Base-by-base conservation (phyloP, 1,140 invertebrate genomes). In the Gryon sp. region DNA sequence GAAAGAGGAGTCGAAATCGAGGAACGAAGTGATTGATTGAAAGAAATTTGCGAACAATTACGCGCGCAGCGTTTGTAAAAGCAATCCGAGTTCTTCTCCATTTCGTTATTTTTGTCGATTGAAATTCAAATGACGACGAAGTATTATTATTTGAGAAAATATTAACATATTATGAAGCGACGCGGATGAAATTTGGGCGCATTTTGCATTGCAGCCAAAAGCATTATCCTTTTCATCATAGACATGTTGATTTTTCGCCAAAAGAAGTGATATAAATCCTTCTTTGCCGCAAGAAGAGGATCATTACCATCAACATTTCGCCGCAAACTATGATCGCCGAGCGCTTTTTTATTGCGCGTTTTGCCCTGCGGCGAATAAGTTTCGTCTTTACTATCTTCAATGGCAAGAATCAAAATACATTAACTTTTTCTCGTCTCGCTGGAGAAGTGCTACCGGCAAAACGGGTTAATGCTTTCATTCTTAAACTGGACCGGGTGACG, bases 381-480 rank as follows among this genome's bases (percentile, higher is more conserved):
- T 59, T 4, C 16, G n/a, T n/a, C 48, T 34, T 26, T n/a, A 12
- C 68, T 40, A 63, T 73, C 52, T 74, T n/a, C 52, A 74, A 74
- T 74, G 40, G 38, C 1, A 28, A n/a, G 69, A 65, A 74, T 48
- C 36, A 66, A 66, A 66, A 74, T 48, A 74, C 52, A 66, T 74
- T 66, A 74, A 66, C 60, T 60, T 74, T 74, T 66, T 74, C 60
- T 52, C 28, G 43, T 43, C 43, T 41, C 40, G 40, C 43, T 68
- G 12, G 30, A 38, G 41, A 65, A 65, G 52, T 30, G 60, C 70
- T 73, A 66, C 60, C 53, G 70, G 53, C 70, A 4, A 52, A 66
- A 65, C 60, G 26, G 52, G 70, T 66, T 74, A 74, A 74, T 65
- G 60, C 45, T 63, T 12, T 26, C 34, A 70, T 72, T 72, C 48